Evolutionary conservation across 2,888 invertebrate genomes (phyloP).

Genomic region (Ectropis crepuscularia): DNA sequence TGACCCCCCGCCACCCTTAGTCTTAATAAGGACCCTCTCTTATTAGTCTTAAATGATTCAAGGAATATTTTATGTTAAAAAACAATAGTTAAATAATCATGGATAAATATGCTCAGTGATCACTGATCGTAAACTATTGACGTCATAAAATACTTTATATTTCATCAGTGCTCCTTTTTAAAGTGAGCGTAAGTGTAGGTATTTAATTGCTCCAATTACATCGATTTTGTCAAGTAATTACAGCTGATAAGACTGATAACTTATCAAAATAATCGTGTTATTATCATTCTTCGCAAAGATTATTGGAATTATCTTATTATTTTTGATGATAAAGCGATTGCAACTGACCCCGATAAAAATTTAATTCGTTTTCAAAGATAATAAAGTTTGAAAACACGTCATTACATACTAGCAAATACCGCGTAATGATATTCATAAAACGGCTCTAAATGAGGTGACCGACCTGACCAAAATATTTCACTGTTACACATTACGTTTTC

Average conservation of each 20-base stretch:
- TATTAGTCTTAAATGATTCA: too few relatives aligned
- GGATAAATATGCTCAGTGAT: too few relatives aligned
- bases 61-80: too few relatives aligned
- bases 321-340: slow-evolving; percentile 12
- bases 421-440: too few relatives aligned
- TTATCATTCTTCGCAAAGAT: slow-evolving; percentile 7
- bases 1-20: too few relatives aligned
- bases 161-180: neutral
- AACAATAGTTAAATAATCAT: too few relatives aligned
- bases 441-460: too few relatives aligned
- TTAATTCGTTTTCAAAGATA: slow-evolving; percentile 20
- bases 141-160: neutral
- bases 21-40: too few relatives aligned
- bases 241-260: slow-evolving; percentile 7
- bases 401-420: too few relatives aligned
- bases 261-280: slow-evolving; percentile 10
- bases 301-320: slow-evolving; percentile 20
- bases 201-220: slow-evolving; percentile 7
- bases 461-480: too few relatives aligned
- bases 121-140: neutral
- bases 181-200: neutral
- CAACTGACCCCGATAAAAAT: slow-evolving; percentile 23
- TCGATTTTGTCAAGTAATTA: slow-evolving; percentile 11
- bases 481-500: too few relatives aligned
- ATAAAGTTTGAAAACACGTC: neutral